Conservation (phyloP, 2,888 invertebrate genomes). For the Amphipoea lucens region DNA sequence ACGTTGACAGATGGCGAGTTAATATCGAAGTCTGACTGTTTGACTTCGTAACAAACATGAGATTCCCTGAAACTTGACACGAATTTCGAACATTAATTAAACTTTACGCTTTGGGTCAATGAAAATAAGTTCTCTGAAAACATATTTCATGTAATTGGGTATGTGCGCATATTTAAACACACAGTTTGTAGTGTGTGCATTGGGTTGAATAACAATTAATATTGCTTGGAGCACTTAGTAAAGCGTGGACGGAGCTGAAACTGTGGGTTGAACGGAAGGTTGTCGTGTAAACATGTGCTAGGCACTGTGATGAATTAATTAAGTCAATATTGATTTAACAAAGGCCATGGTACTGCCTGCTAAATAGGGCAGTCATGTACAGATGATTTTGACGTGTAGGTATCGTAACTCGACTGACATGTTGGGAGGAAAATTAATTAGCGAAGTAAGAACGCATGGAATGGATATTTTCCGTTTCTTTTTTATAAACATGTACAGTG, state of each 20-base stretch:
- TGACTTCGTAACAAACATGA: slow-evolving; percentile 27
- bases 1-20: slow-evolving; percentile 21
- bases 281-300: slow-evolving; percentile 63
- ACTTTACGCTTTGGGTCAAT: slow-evolving; percentile 24
- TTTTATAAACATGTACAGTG: neutral
- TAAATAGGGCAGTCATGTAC: slow-evolving; percentile 42
- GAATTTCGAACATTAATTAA: slow-evolving; percentile 52
- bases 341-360: slow-evolving; percentile 35
- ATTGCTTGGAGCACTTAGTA: slow-evolving; percentile 27
- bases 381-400: slow-evolving; percentile 41
- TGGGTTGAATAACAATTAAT: slow-evolving; percentile 37
- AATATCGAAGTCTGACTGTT: slow-evolving; percentile 16
- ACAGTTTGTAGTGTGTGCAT: slow-evolving; percentile 29
- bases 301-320: slow-evolving; percentile 72
- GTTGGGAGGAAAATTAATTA: slow-evolving; percentile 21
- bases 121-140: slow-evolving; percentile 42
- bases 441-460: neutral
- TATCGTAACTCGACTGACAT: slow-evolving; percentile 9
- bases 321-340: slow-evolving; percentile 74
- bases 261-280: slow-evolving; percentile 44
- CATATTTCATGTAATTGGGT: slow-evolving; percentile 37
- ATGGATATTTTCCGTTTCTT: neutral
- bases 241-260: slow-evolving; percentile 26
- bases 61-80: slow-evolving; percentile 43
- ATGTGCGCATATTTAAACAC: slow-evolving; percentile 19